phyloP scores from a whole-genome alignment of 2,888 invertebrate genomes.

The Caprella mutica region DNA sequence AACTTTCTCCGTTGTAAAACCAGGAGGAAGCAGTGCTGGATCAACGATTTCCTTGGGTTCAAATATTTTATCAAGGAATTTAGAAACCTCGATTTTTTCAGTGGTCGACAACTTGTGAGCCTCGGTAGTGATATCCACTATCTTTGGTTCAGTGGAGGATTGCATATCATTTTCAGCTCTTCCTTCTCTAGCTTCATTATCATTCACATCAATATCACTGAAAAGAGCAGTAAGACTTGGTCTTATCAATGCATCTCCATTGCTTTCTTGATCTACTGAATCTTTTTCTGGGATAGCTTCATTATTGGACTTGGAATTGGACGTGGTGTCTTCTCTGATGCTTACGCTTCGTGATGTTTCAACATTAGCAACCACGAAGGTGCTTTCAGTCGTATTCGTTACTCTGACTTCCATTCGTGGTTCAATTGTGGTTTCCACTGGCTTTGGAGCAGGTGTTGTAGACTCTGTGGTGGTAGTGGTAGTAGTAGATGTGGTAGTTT shows the following conservation, averaged over 20 bases:
- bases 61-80: constrained; percentile 10
- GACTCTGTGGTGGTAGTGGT: not conserved
- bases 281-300: not conserved
- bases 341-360: constrained; percentile 30
- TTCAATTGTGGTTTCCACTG: not conserved
- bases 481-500: not conserved
- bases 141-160: not conserved
- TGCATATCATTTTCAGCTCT: not conserved
- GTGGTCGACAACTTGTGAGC: not conserved
- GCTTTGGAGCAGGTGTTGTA: not conserved
- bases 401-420: constrained; percentile 17
- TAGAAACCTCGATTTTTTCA: constrained; percentile 1
- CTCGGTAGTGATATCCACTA: constrained; percentile 2
- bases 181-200: not conserved
- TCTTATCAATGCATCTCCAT: not conserved
- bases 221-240: not conserved
- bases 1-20: no score
- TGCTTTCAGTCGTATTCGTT: constrained; percentile 30
- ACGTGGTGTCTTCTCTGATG: constrained; percentile 8
- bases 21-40: constrained; percentile 11
- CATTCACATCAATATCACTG: constrained; percentile 3
- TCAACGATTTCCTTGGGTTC: constrained; percentile 5
- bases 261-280: not conserved
- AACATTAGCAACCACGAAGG: constrained; percentile 23
- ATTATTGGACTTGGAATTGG: constrained; percentile 9